A percentile compares a stretch with the other conserved stretches of the same genome.
These are phyloP conservation scores for Platyrinchus mystaceus DNA, from an alignment of 2,797 vertebrate genomes.

Conservation along the genomic window DNA sequence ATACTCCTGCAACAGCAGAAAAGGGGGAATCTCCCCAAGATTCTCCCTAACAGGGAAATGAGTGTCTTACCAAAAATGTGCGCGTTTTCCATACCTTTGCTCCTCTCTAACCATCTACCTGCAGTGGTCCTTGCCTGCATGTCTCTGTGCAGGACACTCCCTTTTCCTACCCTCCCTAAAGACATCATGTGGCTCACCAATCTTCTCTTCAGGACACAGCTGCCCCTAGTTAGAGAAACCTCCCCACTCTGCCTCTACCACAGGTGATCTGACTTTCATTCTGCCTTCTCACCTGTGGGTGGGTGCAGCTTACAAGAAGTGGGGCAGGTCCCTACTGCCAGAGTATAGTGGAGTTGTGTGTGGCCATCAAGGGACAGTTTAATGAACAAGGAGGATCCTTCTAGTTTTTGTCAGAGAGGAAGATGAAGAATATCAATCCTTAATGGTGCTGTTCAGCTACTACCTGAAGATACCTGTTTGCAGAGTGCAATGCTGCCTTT, in stretches of 20 bases:
- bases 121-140: not conserved
- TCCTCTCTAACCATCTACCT: not conserved
- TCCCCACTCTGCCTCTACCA: not conserved
- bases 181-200: not conserved
- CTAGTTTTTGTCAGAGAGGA: not conserved
- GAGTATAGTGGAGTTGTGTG: rapidly evolving
- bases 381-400: no score
- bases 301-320: not conserved
- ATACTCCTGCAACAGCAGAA: not conserved
- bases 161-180: not conserved
- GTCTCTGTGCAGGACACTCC: not conserved
- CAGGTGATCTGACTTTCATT: not conserved
- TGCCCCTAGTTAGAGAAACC: not conserved
- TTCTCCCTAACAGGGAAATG: not conserved
- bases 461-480: not conserved
- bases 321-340: rapidly evolving
- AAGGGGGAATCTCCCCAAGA: not conserved
- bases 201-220: not conserved
- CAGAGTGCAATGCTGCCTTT: not conserved
- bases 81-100: not conserved
- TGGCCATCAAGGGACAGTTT: no score
- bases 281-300: not conserved
- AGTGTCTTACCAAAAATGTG: rapidly evolving
- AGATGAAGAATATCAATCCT: not conserved
- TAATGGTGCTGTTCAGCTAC: not conserved